A percentile compares a stretch with the other conserved stretches of the same genome.
These are phyloP conservation scores for Amazona guildingii DNA, from an alignment of 2,113 vertebrate species.

Conservation along the genomic window DNA sequence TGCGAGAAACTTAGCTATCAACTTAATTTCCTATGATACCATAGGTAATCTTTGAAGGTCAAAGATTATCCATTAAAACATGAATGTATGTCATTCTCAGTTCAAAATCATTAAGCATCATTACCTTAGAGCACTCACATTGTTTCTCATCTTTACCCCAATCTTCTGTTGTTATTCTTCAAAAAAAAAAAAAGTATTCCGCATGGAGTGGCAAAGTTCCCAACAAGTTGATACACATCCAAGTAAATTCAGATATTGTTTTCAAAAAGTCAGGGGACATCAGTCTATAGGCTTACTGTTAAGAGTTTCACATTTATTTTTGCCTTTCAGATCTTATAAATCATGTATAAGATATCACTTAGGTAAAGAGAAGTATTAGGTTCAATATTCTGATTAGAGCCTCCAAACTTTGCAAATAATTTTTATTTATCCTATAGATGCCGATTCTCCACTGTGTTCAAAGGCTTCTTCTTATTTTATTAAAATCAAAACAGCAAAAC, in stretches of 20 bases:
- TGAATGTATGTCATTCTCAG: not conserved
- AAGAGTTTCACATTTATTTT: not conserved
- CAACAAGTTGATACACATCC: not conserved
- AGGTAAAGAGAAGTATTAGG: not conserved
- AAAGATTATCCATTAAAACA: not conserved
- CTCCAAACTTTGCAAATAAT: not conserved
- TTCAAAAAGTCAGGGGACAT: not conserved
- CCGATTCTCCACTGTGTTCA: not conserved
- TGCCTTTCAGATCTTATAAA: not conserved
- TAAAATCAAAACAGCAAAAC: not conserved
- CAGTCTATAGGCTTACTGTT: not conserved
- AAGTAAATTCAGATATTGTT: not conserved
- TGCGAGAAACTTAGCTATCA: not conserved
- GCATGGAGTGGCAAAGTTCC: not conserved
- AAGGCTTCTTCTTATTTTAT: not conserved
- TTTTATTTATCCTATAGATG: not conserved
- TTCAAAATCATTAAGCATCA: not conserved
- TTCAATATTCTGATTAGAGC: not conserved
- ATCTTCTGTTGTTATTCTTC: not conserved
- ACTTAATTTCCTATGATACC: not conserved
- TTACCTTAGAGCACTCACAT: not conserved
- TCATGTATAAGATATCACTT: not conserved
- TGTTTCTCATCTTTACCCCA: not conserved
- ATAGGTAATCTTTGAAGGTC: not conserved
- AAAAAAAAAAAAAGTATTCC: not conserved